Percentiles rank a stretch among this genome's conserved stretches.
Conservation (phyloP, 1,140 invertebrate genomes). For the Aricia agestis region DNA sequence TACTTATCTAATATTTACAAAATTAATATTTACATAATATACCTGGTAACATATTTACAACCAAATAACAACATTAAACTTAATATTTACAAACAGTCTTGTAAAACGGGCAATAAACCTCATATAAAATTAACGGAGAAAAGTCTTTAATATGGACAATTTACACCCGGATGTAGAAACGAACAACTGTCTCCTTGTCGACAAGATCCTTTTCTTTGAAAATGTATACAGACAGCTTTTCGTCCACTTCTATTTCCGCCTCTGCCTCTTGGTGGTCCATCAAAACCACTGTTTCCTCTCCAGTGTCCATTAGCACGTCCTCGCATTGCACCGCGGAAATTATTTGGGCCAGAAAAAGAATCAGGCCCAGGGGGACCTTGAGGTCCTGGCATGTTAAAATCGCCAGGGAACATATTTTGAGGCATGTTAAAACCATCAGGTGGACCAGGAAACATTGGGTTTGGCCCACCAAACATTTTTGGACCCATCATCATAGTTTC, state of each 20-base stretch:
- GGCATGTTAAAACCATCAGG: slow-evolving; percentile 64
- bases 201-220: slow-evolving; percentile 85
- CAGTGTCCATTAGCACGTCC: slow-evolving; percentile 73
- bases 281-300: slow-evolving; percentile 71
- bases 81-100: slow-evolving; percentile 11
- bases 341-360: slow-evolving; percentile 58
- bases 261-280: slow-evolving; percentile 73
- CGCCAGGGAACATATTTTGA: slow-evolving; percentile 65
- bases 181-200: slow-evolving; percentile 85
- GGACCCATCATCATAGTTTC: slow-evolving; percentile 69
- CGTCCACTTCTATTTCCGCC: slow-evolving; percentile 72
- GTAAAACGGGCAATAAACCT: not conserved
- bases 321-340: slow-evolving; percentile 69
- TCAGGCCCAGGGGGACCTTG: slow-evolving; percentile 57
- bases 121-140: slow-evolving; percentile 22
- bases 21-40: not conserved
- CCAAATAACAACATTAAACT: not conserved
- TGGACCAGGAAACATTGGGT: slow-evolving; percentile 60
- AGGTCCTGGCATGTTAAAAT: slow-evolving; percentile 60
- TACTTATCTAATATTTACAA: not conserved
- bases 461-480: slow-evolving; percentile 76
- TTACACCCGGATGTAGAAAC: slow-evolving; percentile 85
- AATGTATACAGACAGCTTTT: slow-evolving; percentile 82
- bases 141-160: slow-evolving; percentile 73
- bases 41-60: slow-evolving; percentile 1